These are phyloP conservation scores for Pseudomyrmex flavicornis DNA, from an alignment of 1,140 invertebrate genomes.

Conservation along the genomic window DNA sequence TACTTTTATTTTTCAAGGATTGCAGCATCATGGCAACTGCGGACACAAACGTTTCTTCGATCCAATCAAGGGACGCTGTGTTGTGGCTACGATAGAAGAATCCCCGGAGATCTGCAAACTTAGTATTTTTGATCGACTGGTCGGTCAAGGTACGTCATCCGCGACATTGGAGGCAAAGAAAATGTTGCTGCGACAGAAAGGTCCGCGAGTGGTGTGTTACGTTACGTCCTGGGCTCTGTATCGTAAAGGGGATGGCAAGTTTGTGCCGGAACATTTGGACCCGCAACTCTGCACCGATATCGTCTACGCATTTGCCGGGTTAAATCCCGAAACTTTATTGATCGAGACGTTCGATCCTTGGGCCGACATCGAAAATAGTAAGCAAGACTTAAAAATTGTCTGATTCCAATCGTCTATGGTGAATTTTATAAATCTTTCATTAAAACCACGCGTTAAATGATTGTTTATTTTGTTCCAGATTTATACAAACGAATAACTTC, in stretches of 20 bases:
- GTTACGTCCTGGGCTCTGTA: constrained; percentile 96
- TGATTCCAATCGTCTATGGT: background rate
- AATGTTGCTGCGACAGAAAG: constrained; percentile 65
- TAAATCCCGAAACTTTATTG: constrained; percentile 91
- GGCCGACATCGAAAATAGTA: constrained; percentile 94
- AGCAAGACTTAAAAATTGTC: constrained; percentile 75
- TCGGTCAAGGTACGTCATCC: constrained; percentile 34
- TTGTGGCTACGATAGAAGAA: constrained; percentile 63
- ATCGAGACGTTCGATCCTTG: constrained; percentile 93
- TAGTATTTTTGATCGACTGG: constrained; percentile 65
- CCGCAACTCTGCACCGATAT: constrained; percentile 93
- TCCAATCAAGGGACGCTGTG: constrained; percentile 66
- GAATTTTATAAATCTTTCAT: too few relatives aligned
- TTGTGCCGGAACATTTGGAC: constrained; percentile 94
- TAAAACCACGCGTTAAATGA: background rate
- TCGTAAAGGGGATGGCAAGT: constrained; percentile 92
- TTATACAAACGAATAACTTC: constrained; percentile 89
- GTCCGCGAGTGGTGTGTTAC: constrained; percentile 91
- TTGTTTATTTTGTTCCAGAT: constrained; percentile 83
- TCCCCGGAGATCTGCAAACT: constrained; percentile 74
- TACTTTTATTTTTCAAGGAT: constrained; percentile 28
- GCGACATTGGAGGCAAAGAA: constrained; percentile 68
- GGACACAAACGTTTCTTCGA: constrained; percentile 78
- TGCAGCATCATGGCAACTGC: constrained; percentile 77
- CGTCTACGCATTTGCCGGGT: constrained; percentile 95